phyloP scores from a whole-genome alignment of 2,113 vertebrate species.

The Neopipo cinnamomea region DNA sequence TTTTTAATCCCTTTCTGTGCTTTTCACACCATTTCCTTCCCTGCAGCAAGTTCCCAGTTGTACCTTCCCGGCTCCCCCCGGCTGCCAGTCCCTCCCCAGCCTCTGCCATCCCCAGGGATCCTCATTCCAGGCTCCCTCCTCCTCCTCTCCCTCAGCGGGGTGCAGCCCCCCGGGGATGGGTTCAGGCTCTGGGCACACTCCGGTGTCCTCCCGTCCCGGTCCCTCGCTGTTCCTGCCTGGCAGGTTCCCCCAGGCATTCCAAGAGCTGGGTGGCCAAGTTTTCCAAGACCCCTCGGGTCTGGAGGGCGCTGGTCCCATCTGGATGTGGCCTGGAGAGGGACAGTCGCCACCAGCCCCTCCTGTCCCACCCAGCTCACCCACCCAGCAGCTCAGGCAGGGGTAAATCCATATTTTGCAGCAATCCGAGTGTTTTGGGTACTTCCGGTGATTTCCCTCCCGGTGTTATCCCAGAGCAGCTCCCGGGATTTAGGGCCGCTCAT shows the following conservation, averaged over 20 bases:
- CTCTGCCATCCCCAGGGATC: accelerated
- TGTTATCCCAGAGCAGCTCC: background rate
- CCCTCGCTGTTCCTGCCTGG: accelerated
- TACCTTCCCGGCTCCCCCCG: accelerated
- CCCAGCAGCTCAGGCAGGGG: background rate
- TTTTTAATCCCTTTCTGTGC: background rate
- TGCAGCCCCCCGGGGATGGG: background rate
- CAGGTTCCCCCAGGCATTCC: background rate
- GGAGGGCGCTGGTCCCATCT: background rate
- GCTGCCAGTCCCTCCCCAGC: accelerated
- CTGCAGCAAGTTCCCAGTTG: background rate
- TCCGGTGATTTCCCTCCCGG: background rate
- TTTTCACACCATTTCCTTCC: background rate
- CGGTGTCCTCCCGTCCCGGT: accelerated
- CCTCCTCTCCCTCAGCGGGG: background rate
- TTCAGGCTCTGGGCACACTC: background rate
- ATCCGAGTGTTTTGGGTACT: background rate
- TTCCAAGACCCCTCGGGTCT: background rate
- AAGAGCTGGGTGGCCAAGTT: accelerated
- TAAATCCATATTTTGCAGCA: background rate
- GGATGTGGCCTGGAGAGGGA: background rate
- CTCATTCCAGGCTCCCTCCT: background rate
- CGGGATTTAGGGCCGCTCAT: background rate
- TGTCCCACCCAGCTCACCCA: background rate
- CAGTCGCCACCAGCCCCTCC: background rate